Evolutionary conservation across 2,888 invertebrate species (phyloP).

Genomic region (Perizoma affinitatum): DNA sequence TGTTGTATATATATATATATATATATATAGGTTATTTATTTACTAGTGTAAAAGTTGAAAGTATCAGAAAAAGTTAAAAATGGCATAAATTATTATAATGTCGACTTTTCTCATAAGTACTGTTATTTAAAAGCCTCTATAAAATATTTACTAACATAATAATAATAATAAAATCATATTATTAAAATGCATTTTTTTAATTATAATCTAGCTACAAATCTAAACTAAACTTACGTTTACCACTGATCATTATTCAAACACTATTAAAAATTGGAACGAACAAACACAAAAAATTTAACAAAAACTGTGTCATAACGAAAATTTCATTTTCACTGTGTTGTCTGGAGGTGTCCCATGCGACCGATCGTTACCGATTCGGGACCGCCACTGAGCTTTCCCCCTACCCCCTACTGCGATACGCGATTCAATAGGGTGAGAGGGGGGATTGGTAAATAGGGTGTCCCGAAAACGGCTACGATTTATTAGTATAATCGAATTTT

Average conservation of each 20-base stretch:
- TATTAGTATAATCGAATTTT: background rate
- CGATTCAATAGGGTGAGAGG: slow-evolving; percentile 38
- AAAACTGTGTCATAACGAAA: slow-evolving; percentile 8
- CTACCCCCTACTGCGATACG: slow-evolving; percentile 34
- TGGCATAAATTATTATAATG: no score
- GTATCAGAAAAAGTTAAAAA: no score
- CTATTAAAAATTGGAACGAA: slow-evolving; percentile 4
- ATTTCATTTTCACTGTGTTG: slow-evolving; percentile 7
- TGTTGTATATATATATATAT: no score
- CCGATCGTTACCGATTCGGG: slow-evolving; percentile 39
- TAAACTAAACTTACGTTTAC: background rate
- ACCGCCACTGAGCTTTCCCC: slow-evolving; percentile 55
- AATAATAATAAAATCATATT: no score
- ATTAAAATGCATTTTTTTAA: no score
- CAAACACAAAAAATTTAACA: slow-evolving; percentile 10
- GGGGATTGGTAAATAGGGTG: slow-evolving; percentile 23
- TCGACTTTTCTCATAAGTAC: no score
- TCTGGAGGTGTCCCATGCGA: slow-evolving; percentile 35
- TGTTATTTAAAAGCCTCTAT: no score
- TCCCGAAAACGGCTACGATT: slow-evolving; percentile 8
- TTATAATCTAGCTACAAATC: background rate
- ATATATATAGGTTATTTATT: no score
- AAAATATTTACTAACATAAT: no score
- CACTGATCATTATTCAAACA: slow-evolving; percentile 6
- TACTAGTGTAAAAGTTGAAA: no score